Conservation (phyloP, 2,888 invertebrate genomes). For the Sipha maydis region DNA sequence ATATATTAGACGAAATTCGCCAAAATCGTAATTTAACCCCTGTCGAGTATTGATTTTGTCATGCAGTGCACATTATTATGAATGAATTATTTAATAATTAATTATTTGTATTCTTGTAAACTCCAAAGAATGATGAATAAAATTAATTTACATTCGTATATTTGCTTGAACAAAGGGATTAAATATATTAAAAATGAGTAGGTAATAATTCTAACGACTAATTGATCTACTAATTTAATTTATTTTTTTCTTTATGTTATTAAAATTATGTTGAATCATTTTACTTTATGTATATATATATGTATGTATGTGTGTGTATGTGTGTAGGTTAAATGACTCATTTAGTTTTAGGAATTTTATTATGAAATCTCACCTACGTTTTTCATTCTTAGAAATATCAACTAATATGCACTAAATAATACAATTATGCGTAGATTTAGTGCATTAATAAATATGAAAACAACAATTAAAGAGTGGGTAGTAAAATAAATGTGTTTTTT, state of each 20-base stretch:
- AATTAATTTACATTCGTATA: neutral
- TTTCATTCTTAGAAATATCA: neutral
- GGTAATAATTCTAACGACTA: neutral
- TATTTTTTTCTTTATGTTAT: constrained; percentile 2
- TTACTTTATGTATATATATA: neutral
- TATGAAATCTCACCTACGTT: neutral
- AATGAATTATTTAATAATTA: too few species aligned
- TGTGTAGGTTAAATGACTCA: constrained; percentile 5
- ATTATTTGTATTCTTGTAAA: neutral
- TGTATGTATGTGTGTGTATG: too few species aligned
- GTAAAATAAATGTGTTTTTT: neutral
- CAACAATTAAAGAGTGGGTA: constrained; percentile 1
- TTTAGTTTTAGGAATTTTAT: neutral
- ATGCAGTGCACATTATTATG: neutral
- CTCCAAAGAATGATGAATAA: neutral
- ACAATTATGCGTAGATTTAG: neutral
- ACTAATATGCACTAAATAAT: constrained; percentile 14
- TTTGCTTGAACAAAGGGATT: neutral
- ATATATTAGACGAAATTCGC: neutral
- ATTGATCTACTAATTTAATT: constrained; percentile 3
- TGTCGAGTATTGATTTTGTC: neutral
- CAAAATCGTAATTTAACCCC: neutral
- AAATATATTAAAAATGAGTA: neutral
- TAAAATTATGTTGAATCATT: neutral
- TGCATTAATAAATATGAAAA: neutral